A percentile compares a stretch with the other conserved stretches of the same genome.
Evolutionary conservation across 1,140 invertebrate species (phyloP).

Genomic region (Zaprionus ornatus): DNA sequence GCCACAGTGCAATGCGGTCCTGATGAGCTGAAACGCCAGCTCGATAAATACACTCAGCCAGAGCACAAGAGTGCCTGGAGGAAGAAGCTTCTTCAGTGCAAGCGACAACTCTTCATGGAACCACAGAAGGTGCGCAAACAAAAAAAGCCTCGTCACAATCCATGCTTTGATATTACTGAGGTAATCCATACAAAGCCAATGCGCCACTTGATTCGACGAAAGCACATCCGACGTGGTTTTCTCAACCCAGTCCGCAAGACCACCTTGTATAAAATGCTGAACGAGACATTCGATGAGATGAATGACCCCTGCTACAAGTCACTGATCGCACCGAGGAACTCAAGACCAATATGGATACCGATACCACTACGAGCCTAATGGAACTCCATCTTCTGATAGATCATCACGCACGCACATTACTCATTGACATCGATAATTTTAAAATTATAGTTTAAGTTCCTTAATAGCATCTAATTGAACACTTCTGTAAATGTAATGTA

Average conservation of each 20-base stretch:
- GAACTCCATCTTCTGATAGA: slow-evolving; percentile 23
- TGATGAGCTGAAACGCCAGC: slow-evolving; percentile 53
- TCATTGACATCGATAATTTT: too few species aligned
- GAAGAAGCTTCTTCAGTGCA: slow-evolving; percentile 54
- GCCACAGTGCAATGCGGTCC: slow-evolving; percentile 16
- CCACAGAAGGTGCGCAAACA: slow-evolving; percentile 10
- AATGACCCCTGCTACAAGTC: slow-evolving; percentile 21
- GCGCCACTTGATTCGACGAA: slow-evolving; percentile 46
- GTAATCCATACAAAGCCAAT: slow-evolving; percentile 44
- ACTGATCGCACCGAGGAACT: slow-evolving; percentile 48
- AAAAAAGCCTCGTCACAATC: slow-evolving; percentile 23
- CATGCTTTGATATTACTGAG: slow-evolving; percentile 35
- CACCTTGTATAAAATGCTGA: slow-evolving; percentile 40
- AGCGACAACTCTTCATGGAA: slow-evolving; percentile 63
- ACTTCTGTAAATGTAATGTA: too few species aligned
- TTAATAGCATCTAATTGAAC: background rate
- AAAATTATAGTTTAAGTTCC: too few species aligned
- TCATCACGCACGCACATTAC: background rate
- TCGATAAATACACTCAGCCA: slow-evolving; percentile 53
- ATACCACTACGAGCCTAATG: slow-evolving; percentile 28
- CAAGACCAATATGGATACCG: slow-evolving; percentile 47
- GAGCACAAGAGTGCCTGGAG: slow-evolving; percentile 7
- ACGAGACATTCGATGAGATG: slow-evolving; percentile 46
- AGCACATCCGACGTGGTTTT: slow-evolving; percentile 43
- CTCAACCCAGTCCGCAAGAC: slow-evolving; percentile 31